Evolutionary conservation across 1,140 invertebrate genomes (phyloP).

Genomic region (Nautilus pompilius): DNA sequence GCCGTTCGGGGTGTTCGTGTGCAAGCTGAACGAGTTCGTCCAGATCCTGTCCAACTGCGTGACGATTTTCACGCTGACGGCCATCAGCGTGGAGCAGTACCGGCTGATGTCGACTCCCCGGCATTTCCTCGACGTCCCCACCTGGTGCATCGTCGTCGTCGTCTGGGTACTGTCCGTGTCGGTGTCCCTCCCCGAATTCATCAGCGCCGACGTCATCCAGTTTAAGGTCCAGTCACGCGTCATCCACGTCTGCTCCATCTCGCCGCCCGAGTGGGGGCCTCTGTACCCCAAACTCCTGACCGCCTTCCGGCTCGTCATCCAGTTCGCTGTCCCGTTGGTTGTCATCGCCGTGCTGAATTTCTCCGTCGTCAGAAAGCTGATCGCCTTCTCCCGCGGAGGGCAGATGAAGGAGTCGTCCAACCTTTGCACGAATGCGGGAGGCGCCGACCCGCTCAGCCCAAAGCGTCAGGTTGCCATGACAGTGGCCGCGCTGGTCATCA

Average conservation of each 20-base stretch:
- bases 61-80: conserved; percentile 83
- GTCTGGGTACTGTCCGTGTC: not conserved
- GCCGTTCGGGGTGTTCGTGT: conserved; percentile 74
- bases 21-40: conserved; percentile 48
- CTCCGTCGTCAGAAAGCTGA: too few species aligned
- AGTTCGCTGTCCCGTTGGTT: too few species aligned
- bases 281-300: too few species aligned
- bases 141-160: not conserved
- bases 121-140: not conserved
- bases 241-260: not conserved
- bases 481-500: conserved; percentile 79
- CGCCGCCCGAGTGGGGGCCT: too few species aligned
- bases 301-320: too few species aligned
- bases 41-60: conserved; percentile 68
- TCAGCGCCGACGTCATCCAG: not conserved
- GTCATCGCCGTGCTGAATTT: too few species aligned
- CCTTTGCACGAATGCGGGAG: too few species aligned
- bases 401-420: too few species aligned
- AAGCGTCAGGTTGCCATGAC: too few species aligned
- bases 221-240: not conserved
- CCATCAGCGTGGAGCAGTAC: conserved; percentile 78
- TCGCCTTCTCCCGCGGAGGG: too few species aligned
- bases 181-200: not conserved
- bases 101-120: conserved; percentile 19
- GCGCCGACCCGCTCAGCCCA: too few species aligned